phyloP scores from a whole-genome alignment of 2,113 vertebrate genomes.

The Sapajus apella region DNA sequence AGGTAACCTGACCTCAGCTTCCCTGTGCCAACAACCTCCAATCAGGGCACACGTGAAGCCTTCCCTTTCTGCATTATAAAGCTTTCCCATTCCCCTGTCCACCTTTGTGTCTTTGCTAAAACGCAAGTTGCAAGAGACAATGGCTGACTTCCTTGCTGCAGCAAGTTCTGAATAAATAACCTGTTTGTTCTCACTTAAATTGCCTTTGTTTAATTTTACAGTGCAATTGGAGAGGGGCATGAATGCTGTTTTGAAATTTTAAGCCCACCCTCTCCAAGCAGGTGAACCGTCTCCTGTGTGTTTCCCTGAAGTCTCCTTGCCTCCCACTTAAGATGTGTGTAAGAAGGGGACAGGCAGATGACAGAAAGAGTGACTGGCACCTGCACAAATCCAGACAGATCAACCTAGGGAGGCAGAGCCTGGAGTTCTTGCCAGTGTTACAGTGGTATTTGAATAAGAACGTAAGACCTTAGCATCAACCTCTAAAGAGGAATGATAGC shows the following conservation, averaged over 20 bases:
- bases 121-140: background rate
- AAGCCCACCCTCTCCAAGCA: background rate
- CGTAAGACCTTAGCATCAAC: background rate
- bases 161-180: background rate
- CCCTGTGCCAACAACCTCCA: background rate
- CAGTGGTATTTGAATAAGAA: background rate
- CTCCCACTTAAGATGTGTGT: background rate
- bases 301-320: background rate
- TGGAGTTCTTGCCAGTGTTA: background rate
- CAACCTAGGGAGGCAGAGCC: background rate
- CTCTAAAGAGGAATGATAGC: background rate
- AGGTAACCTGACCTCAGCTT: fast-evolving
- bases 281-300: background rate
- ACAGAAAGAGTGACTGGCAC: fast-evolving
- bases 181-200: background rate
- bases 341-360: background rate
- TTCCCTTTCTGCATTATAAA: background rate
- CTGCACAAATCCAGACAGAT: background rate
- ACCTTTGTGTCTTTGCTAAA: background rate
- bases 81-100: background rate
- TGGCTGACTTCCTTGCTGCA: background rate
- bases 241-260: background rate
- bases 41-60: background rate
- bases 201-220: background rate
- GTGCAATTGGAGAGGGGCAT: fast-evolving